Percentiles rank a stretch among this genome's conserved stretches.
Evolutionary conservation across 2,888 invertebrate genomes (phyloP).

Genomic region (Dolomedes plantarius): DNA sequence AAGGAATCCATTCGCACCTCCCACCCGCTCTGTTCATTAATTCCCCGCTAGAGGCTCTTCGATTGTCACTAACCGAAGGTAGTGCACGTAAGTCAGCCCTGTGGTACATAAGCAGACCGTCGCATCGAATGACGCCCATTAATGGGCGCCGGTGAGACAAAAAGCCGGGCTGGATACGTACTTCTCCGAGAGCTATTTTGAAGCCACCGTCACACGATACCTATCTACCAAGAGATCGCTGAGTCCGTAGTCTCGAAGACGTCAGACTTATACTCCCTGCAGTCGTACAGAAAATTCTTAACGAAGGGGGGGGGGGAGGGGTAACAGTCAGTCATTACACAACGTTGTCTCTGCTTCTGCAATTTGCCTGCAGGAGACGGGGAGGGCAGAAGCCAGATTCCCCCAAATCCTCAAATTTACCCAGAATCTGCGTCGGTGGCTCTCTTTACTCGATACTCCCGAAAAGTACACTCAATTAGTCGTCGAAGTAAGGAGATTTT

Average conservation of each 20-base stretch:
- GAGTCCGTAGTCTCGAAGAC: neutral
- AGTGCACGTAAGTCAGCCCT: too few relatives aligned
- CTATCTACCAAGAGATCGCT: neutral
- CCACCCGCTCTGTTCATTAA: too few relatives aligned
- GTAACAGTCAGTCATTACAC: neutral
- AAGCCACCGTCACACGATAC: neutral
- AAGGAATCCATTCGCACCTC: too few relatives aligned
- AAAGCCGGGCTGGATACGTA: neutral
- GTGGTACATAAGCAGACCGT: too few relatives aligned
- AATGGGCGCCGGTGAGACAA: neutral
- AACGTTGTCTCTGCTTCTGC: neutral
- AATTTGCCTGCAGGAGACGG: neutral
- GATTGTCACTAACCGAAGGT: too few relatives aligned
- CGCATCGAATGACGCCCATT: neutral
- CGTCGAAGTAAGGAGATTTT: too few relatives aligned
- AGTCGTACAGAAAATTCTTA: neutral
- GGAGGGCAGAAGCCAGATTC: neutral
- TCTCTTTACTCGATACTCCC: too few relatives aligned
- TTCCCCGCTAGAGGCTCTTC: too few relatives aligned
- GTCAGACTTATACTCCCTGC: neutral
- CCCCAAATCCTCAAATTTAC: neutral
- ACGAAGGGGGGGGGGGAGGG: too few relatives aligned
- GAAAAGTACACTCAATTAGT: too few relatives aligned
- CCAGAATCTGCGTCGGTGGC: neutral
- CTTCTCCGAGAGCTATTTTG: neutral